A percentile compares a stretch with the other conserved stretches of the same genome.
phyloP scores from a whole-genome alignment of 1,140 invertebrate species.

The Lamellibrachia luymesi region DNA sequence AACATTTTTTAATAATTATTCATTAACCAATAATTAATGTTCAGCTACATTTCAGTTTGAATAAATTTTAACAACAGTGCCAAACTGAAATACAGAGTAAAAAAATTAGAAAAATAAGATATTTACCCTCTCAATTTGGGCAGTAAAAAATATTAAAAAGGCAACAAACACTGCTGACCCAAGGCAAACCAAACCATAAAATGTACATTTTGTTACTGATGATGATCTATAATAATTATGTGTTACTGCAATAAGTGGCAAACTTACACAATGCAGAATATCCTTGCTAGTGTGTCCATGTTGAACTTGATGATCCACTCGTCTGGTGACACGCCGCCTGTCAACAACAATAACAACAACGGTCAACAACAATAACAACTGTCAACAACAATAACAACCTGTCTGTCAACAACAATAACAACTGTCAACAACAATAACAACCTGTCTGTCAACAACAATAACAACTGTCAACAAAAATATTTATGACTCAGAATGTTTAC shows the following conservation, averaged over 20 bases:
- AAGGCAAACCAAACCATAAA: neutral
- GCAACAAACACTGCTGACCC: neutral
- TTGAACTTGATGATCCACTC: conserved; percentile 26
- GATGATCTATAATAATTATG: neutral
- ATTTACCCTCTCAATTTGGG: too few species aligned
- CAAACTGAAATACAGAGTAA: too few species aligned
- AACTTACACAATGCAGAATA: conserved; percentile 34
- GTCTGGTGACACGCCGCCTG: conserved; percentile 11
- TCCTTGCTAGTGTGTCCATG: conserved; percentile 31
- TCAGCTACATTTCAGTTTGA: too few species aligned
- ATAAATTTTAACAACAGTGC: too few species aligned
- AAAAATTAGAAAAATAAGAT: too few species aligned
- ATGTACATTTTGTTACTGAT: neutral
- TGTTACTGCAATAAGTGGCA: neutral
- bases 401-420: neutral
- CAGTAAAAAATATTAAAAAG: neutral
- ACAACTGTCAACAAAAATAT: neutral
- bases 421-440: neutral
- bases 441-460: neutral
- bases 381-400: conserved; percentile 26
- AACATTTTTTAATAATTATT: too few species aligned
- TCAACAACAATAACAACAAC: conserved; percentile 26
- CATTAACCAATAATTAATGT: too few species aligned
- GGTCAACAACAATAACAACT: neutral
- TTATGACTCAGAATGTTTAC: too few species aligned